Percentiles rank a stretch among this genome's conserved stretches.
Conservation (phyloP, 2,113 vertebrate genomes). For the Candoia aspera region DNA sequence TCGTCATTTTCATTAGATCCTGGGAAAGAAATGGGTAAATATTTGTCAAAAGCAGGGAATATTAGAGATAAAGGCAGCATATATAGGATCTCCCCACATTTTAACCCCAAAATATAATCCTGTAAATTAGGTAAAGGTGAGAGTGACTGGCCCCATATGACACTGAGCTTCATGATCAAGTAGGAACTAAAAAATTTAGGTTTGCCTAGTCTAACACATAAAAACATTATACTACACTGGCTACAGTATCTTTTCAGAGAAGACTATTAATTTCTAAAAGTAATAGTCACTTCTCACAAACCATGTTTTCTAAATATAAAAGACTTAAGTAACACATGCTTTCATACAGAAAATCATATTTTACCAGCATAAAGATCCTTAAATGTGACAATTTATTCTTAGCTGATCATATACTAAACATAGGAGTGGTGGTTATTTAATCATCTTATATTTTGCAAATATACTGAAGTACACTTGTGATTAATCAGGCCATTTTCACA, state of each 20-base stretch:
- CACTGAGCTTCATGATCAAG: neutral
- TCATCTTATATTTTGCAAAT: neutral
- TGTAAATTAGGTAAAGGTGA: neutral
- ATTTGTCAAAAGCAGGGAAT: neutral
- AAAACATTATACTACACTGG: neutral
- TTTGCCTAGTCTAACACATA: neutral
- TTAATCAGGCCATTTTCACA: neutral
- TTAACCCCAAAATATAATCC: neutral
- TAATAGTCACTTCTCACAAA: neutral
- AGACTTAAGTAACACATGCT: neutral
- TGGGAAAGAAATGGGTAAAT: slow-evolving; percentile 48
- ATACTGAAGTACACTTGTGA: neutral
- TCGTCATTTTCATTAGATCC: slow-evolving; percentile 83
- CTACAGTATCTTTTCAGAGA: neutral
- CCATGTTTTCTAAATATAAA: neutral
- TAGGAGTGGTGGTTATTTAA: neutral
- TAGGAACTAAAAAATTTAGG: neutral
- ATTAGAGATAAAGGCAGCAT: neutral
- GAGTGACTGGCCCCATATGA: neutral
- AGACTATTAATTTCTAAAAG: neutral
- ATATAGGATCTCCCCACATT: neutral
- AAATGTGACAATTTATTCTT: neutral
- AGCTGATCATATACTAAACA: neutral
- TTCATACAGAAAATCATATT: neutral
- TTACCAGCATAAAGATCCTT: neutral